Conservation (phyloP, 1,140 invertebrate species). For the Drosophila kikkawai region DNA sequence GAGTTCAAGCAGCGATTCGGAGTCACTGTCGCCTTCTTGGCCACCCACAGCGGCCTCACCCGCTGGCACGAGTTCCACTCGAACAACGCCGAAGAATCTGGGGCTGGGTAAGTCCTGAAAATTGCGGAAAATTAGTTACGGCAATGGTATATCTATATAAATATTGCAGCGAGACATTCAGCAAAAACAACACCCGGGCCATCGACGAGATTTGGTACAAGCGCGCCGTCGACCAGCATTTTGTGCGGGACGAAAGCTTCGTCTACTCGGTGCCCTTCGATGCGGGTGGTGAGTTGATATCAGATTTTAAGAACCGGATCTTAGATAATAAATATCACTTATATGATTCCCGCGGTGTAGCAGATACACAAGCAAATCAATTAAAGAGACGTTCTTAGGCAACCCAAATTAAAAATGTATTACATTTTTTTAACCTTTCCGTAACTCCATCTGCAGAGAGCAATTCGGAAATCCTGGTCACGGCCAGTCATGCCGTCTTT, state of each 20-base stretch:
- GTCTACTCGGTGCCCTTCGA: slow-evolving; percentile 95
- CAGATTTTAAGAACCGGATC: not conserved
- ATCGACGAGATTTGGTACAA: slow-evolving; percentile 98
- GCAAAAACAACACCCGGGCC: slow-evolving; percentile 89
- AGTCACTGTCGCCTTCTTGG: slow-evolving; percentile 93
- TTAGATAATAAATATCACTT: not conserved
- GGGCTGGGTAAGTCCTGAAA: slow-evolving; percentile 63
- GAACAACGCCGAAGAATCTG: slow-evolving; percentile 72
- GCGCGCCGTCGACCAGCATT: slow-evolving; percentile 95
- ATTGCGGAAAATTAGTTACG: not conserved
- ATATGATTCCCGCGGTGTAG: not conserved
- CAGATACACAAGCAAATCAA: not conserved
- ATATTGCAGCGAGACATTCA: slow-evolving; percentile 85
- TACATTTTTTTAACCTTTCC: not conserved
- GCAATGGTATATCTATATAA: not conserved
- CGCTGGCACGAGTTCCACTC: slow-evolving; percentile 92
- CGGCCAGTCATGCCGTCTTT: slow-evolving; percentile 95
- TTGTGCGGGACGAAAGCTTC: slow-evolving; percentile 92
- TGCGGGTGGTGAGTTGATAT: slow-evolving; percentile 59
- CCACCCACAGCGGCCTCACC: slow-evolving; percentile 95
- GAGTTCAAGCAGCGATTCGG: slow-evolving; percentile 94
- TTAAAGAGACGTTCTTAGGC: not conserved
- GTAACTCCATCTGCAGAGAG: slow-evolving; percentile 84
- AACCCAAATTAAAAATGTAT: not conserved
- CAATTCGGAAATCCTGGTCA: slow-evolving; percentile 90